A percentile compares a stretch with the other conserved stretches of the same genome.
phyloP scores from a whole-genome alignment of 2,113 vertebrate genomes.

The Oreotragus oreotragus region DNA sequence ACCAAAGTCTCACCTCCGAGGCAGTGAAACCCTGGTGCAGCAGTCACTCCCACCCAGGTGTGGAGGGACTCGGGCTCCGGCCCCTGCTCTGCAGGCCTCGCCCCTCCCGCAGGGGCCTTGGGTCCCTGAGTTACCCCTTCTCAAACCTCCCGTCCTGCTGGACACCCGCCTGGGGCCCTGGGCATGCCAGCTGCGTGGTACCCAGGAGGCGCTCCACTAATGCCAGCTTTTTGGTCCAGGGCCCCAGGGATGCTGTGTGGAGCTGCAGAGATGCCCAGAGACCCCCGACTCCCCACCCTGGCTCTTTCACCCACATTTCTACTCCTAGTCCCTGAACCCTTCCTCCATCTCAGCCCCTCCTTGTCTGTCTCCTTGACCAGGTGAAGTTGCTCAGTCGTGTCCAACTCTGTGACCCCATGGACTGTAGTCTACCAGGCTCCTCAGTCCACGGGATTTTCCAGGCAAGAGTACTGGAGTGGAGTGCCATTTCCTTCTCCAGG shows the following conservation, averaged over 20 bases:
- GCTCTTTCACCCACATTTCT: not conserved
- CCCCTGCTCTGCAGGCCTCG: rapidly evolving
- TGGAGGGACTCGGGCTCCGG: not conserved
- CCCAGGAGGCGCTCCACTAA: not conserved
- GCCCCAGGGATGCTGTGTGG: rapidly evolving
- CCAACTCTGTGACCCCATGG: not conserved
- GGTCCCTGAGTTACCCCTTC: not conserved
- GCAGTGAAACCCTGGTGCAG: rapidly evolving
- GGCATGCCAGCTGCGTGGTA: rapidly evolving
- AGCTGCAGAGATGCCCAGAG: not conserved
- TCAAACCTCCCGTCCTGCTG: not conserved
- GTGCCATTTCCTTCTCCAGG: too few relatives aligned
- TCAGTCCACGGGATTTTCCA: not conserved
- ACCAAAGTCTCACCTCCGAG: not conserved
- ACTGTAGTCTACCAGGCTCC: not conserved
- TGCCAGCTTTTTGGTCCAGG: not conserved
- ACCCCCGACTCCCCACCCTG: not conserved
- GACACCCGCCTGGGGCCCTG: not conserved
- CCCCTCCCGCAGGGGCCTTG: rapidly evolving
- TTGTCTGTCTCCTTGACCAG: not conserved
- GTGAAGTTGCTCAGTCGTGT: not conserved
- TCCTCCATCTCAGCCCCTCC: not conserved
- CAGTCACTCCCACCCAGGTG: rapidly evolving
- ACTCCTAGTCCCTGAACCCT: not conserved
- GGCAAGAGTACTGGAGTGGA: not conserved